These are phyloP conservation scores for Dolichomitus sp. DNA, from an alignment of 2,888 invertebrate genomes.

Conservation along the genomic window DNA sequence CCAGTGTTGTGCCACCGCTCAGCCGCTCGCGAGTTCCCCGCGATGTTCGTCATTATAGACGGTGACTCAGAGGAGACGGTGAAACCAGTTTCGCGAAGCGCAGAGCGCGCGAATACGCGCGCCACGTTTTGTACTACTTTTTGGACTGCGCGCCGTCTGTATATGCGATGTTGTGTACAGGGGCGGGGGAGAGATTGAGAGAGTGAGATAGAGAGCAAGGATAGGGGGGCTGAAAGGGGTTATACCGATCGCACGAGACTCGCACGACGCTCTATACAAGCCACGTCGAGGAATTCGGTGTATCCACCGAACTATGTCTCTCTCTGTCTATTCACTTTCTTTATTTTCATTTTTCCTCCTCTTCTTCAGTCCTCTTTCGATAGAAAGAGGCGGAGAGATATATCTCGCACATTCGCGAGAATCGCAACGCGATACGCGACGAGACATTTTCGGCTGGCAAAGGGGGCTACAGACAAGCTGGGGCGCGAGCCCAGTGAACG, in stretches of 20 bases:
- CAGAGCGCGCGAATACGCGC: conserved; percentile 59
- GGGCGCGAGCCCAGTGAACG: conserved; percentile 38
- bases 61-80: conserved; percentile 81
- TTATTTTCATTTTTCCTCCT: conserved; percentile 1
- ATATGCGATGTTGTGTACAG: conserved; percentile 71
- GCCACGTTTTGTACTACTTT: conserved; percentile 71
- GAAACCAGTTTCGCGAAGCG: conserved; percentile 82
- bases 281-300: conserved; percentile 71
- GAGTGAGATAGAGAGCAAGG: conserved; percentile 60
- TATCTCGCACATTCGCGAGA: conserved; percentile 43
- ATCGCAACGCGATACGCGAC: conserved; percentile 59
- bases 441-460: conserved; percentile 58
- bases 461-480: neutral
- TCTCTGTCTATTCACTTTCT: conserved; percentile 38
- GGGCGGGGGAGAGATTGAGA: conserved; percentile 48
- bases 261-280: conserved; percentile 59
- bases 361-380: conserved; percentile 9
- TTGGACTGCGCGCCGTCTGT: conserved; percentile 76
- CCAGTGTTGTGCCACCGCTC: conserved; percentile 62
- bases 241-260: conserved; percentile 64
- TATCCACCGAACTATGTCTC: conserved; percentile 61
- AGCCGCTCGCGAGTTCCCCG: conserved; percentile 59
- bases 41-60: conserved; percentile 82
- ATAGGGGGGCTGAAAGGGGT: conserved; percentile 56
- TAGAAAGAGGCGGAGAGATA: conserved; percentile 31